phyloP scores from a whole-genome alignment of 2,888 invertebrate species.

The Clanis bilineata region DNA sequence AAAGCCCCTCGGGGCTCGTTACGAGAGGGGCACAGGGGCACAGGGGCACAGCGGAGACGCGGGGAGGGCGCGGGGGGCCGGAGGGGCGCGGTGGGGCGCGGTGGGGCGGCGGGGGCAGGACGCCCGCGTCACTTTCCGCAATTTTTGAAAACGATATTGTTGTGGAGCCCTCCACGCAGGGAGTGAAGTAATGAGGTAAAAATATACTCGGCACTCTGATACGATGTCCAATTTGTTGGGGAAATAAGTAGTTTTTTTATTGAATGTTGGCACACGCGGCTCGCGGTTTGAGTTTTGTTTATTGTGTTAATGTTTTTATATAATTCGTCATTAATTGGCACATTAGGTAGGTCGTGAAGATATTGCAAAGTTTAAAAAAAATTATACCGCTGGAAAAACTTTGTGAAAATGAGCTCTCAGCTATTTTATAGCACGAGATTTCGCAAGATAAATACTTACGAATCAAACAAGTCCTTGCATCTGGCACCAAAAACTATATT shows the following conservation, averaged over 20 bases:
- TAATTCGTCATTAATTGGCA: too few relatives aligned
- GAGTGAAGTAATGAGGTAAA: conserved; percentile 44
- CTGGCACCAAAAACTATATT: too few relatives aligned
- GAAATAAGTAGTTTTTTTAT: conserved; percentile 17
- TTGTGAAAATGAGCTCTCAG: too few relatives aligned
- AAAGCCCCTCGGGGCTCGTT: conserved; percentile 40
- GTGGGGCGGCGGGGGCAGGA: conserved; percentile 17
- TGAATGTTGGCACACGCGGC: not conserved
- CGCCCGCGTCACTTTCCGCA: conserved; percentile 36
- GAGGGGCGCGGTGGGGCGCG: conserved; percentile 34
- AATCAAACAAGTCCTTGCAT: too few relatives aligned
- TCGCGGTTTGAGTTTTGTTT: not conserved
- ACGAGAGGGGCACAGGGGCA: conserved; percentile 30
- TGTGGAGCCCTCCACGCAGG: conserved; percentile 31
- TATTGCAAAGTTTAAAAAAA: too few relatives aligned
- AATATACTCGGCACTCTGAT: conserved; percentile 30
- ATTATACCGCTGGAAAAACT: too few relatives aligned
- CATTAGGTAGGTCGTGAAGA: too few relatives aligned
- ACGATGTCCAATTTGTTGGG: conserved; percentile 26
- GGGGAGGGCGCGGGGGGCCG: conserved; percentile 38
- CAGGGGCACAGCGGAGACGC: too few relatives aligned
- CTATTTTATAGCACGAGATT: too few relatives aligned
- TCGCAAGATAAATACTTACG: too few relatives aligned
- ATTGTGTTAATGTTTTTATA: not conserved
- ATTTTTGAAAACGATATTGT: conserved; percentile 55